These are phyloP conservation scores for Dysmachus trigonus DNA, from an alignment of 2,888 invertebrate genomes.

Conservation along the genomic window DNA sequence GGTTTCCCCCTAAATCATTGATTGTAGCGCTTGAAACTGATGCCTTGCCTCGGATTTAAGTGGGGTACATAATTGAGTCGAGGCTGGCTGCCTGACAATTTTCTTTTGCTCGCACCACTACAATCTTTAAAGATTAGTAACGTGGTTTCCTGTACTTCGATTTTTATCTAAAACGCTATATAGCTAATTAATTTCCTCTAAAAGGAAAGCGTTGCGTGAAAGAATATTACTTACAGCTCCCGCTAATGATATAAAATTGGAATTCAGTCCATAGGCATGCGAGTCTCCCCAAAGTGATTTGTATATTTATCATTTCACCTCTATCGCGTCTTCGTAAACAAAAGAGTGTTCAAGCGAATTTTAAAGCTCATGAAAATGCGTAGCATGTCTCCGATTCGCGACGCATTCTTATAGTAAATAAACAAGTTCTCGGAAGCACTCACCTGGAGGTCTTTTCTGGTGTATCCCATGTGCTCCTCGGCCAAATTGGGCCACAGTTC, in stretches of 20 bases:
- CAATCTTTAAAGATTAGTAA: too few species aligned
- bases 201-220: background rate
- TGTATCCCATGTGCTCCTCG: conserved; percentile 72
- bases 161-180: background rate
- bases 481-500: conserved; percentile 84
- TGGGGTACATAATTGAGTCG: background rate
- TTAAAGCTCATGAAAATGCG: background rate
- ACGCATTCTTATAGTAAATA: background rate
- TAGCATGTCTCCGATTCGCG: background rate
- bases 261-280: background rate
- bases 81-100: background rate
- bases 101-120: too few species aligned
- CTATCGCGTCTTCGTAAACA: background rate
- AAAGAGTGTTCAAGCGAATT: background rate
- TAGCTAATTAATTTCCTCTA: background rate
- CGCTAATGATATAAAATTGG: background rate
- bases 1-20: background rate
- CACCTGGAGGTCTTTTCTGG: conserved; percentile 63
- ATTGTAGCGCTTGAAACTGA: background rate
- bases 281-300: background rate
- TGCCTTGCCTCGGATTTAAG: too few species aligned
- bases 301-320: background rate
- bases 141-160: too few species aligned
- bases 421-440: conserved; percentile 29
- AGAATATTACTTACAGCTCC: background rate